Percentiles rank a stretch among this genome's conserved stretches.
These are phyloP conservation scores for Ailurus styani DNA, from an alignment of 2,113 vertebrate genomes.

Conservation along the genomic window DNA sequence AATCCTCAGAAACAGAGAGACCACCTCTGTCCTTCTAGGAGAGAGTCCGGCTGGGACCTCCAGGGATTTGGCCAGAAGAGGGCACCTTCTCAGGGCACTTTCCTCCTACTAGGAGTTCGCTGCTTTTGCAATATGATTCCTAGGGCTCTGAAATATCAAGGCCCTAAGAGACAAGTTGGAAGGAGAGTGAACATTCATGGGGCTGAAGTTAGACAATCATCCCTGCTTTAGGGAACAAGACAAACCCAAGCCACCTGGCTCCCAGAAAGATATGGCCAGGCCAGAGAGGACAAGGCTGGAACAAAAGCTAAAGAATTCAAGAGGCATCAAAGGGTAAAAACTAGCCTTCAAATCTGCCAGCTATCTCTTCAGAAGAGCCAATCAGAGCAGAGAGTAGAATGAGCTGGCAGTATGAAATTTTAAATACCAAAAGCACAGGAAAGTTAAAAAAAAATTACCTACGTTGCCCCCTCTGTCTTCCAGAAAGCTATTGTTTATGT, in stretches of 20 bases:
- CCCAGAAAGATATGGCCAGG: background rate
- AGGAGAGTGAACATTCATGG: background rate
- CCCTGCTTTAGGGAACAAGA: background rate
- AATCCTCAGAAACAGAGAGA: background rate
- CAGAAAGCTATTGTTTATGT: background rate
- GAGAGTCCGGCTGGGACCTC: background rate
- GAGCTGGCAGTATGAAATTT: background rate
- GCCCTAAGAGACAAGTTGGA: background rate
- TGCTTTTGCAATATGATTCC: background rate
- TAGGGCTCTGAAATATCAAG: background rate
- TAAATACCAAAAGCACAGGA: background rate
- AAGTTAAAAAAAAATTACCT: background rate
- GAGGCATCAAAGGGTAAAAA: background rate
- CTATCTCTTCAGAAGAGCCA: background rate
- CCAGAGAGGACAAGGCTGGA: background rate
- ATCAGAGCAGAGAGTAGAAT: background rate
- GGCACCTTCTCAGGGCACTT: background rate
- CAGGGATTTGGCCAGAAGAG: background rate
- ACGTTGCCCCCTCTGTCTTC: background rate
- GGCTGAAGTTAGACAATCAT: background rate
- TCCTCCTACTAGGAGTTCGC: too few relatives aligned
- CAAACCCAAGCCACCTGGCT: background rate
- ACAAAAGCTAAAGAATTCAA: background rate
- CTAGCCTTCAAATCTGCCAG: background rate
- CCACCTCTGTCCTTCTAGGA: background rate